Conservation (phyloP, 2,888 invertebrate genomes). For the Chrysolina haemoptera region DNA sequence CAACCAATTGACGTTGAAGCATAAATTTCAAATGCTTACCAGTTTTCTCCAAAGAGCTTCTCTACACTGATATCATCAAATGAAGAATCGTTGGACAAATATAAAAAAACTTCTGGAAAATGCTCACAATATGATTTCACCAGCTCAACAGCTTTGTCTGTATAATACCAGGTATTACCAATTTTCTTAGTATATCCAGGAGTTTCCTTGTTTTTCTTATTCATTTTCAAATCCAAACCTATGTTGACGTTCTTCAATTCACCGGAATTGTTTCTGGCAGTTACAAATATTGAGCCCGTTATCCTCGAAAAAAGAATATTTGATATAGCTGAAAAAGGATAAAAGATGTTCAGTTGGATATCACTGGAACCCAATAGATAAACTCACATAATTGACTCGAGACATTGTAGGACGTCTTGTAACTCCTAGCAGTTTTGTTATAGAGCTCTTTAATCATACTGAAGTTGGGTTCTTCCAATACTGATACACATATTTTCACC, state of each 20-base stretch:
- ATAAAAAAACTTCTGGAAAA: slow-evolving; percentile 83
- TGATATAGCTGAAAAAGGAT: slow-evolving; percentile 73
- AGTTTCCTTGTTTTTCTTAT: slow-evolving; percentile 82
- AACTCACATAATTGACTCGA: slow-evolving; percentile 74
- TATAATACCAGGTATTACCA: slow-evolving; percentile 87
- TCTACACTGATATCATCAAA: slow-evolving; percentile 78
- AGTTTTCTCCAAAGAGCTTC: slow-evolving; percentile 74
- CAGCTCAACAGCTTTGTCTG: slow-evolving; percentile 80
- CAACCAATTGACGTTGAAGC: not conserved
- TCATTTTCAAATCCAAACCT: slow-evolving; percentile 93
- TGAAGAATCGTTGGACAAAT: slow-evolving; percentile 69
- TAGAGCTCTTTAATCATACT: slow-evolving; percentile 61
- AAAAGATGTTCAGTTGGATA: not conserved
- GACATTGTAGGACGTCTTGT: slow-evolving; percentile 73
- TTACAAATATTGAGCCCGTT: slow-evolving; percentile 87
- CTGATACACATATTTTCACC: slow-evolving; percentile 74
- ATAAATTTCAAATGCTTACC: slow-evolving; percentile 47
- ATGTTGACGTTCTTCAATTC: slow-evolving; percentile 79
- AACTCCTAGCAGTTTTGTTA: slow-evolving; percentile 66
- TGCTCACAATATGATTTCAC: slow-evolving; percentile 79
- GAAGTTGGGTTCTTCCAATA: slow-evolving; percentile 73
- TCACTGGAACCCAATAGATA: not conserved
- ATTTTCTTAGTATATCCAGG: slow-evolving; percentile 86
- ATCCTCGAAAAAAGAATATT: slow-evolving; percentile 84
- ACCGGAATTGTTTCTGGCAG: slow-evolving; percentile 57